Conservation (phyloP, 2,113 vertebrate species). For the Pomatorhinus ruficollis region DNA sequence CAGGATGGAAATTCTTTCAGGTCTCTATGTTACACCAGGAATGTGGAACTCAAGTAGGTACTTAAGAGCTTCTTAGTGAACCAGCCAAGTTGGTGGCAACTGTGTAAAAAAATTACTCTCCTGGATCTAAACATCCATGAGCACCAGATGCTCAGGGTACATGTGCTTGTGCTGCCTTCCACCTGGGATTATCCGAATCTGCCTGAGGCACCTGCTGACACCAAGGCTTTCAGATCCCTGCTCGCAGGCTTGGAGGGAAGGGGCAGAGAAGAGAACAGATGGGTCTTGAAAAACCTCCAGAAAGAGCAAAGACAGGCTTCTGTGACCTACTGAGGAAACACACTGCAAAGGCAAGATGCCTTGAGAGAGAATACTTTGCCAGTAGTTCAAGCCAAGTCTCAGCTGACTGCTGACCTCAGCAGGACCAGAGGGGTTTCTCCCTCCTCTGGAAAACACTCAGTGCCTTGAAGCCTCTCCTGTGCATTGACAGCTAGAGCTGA, state of each 20-base stretch:
- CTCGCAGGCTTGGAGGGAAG: not conserved
- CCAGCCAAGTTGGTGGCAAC: not conserved
- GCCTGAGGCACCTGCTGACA: not conserved
- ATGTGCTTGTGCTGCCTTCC: not conserved
- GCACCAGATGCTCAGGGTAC: not conserved
- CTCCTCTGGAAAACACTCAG: not conserved
- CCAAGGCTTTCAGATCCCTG: not conserved
- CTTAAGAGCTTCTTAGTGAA: not conserved
- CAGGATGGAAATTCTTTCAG: not conserved
- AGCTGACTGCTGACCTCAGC: not conserved
- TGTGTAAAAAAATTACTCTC: not conserved
- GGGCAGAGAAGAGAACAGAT: not conserved
- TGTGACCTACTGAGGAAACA: not conserved
- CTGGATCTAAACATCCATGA: not conserved
- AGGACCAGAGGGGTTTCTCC: not conserved
- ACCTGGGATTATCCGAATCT: not conserved
- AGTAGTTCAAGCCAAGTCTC: not conserved
- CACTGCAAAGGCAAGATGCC: not conserved
- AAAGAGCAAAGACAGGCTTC: not conserved
- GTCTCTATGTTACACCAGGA: not conserved
- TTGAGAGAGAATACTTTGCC: not conserved
- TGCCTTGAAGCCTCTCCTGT: not conserved
- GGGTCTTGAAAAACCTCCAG: not conserved
- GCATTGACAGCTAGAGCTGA: not conserved
- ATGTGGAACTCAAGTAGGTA: not conserved